Evolutionary conservation across 53 echinoderm and acorn worm species (phyloP), one percentile per base, ranked within the genome.

Genomic region (Apostichopus leukothele): DNA sequence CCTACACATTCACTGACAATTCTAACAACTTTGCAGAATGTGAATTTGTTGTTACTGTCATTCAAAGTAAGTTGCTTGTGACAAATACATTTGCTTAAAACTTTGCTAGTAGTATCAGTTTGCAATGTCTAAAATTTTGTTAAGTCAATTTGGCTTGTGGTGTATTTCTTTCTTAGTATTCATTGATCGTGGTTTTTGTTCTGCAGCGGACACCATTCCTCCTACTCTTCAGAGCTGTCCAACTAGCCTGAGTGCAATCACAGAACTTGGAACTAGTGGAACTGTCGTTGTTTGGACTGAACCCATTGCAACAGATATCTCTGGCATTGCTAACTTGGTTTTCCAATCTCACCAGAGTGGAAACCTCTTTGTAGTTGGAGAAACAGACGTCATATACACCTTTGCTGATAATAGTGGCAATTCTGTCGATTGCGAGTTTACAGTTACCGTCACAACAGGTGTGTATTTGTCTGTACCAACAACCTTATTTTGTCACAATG

Each of bases 1-100:
- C 52, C 1, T 93, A 93, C 78, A 90, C 88, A 71, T 94, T 92
- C 75, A 89, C 68, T 16, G 96, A 96, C 87, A 71, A 16, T 1
- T 51, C 87, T 14, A 91, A 92, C 83, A 96, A 96, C 73, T 5
- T 21, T 50, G 90, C 89, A 19, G 50, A 80, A 1, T 95, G 95
- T 53, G 1, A 39, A 4, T 93, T 95, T 68, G 68, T 60, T 73
- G 90, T 95, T 11, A 78, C 73, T 25, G 80, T 93, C 73, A 39
- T 73, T 50, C 53, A 63, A 80, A 51, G 93, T 95, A 86, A 87
- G 92, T 78, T 21, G 77, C 7, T 57, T 57, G 7, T 57, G 57
- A 9, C 57, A 57, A 57, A 57, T 57, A 9, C 57, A 57, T 39
- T 39, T 39, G 39, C 39, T 39, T 39, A 57, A 10, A 57, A 9